Evolutionary conservation across 2,797 vertebrate species (phyloP), one percentile per base, ranked within the genome.

Genomic region (Eleutherodactylus coqui): DNA sequence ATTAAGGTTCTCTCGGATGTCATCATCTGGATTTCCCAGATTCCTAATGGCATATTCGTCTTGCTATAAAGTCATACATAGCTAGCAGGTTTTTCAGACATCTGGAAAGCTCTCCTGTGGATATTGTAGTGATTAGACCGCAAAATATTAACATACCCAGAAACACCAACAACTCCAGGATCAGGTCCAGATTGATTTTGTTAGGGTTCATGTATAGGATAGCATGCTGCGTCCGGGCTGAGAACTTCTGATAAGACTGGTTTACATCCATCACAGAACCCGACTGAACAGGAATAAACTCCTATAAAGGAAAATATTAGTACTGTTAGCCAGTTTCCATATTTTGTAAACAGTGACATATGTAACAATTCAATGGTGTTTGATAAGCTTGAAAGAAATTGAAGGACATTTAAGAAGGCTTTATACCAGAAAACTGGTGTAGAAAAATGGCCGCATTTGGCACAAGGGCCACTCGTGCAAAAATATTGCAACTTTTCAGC

Each of bases 181-280:
- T 93, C 87, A 99, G 95, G 87, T 99, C 98, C 92, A 98, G 94
- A 90, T 99, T 99, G 92, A 99, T 96, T 93, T 97, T 99, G 89
- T 97, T 96, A 11, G 97, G 97, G 91, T 98, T 99, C 97, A 98
- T 98, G 88, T 95, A 96, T 75, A 96, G 94, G 88, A 99, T 88
- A 80, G 96, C 96, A 51, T 97, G 96, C 13, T 94, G 94, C 0
- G 98, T 99, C 70, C 96, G 95, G 88, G 38, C 95, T 90, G 97
- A 98, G 60, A 95, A 99, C 90, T 96, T 95, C 1, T 96, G 95
- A 69, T 97, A 95, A 78, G 95, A 95, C 4, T 96, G 94, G 86
- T 94, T 93, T 88, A 97, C 92, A 87, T 96, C 93, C 43, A 92
- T 92, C 85, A 92, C 91, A 27, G 92, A 86, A 19, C 90, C 91